Conservation (phyloP, 2,113 vertebrate genomes). For the Istiophorus platypterus region DNA sequence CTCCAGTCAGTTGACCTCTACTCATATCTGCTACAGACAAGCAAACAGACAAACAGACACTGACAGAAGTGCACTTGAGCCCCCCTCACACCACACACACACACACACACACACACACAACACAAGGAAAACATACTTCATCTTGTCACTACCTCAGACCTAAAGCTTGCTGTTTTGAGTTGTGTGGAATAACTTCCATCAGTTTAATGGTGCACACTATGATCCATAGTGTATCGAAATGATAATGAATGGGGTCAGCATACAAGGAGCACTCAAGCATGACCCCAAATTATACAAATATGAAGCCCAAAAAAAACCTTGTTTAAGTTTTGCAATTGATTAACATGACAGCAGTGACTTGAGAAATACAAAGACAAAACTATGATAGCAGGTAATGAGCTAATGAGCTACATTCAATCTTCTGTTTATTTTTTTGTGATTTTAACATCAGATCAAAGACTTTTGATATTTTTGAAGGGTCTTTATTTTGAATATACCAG, state of each 20-base stretch:
- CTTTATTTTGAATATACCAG: no score
- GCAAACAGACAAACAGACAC: constrained; percentile 37
- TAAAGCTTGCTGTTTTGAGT: neutral
- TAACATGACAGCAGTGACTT: no score
- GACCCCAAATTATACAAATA: no score
- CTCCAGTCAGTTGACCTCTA: constrained; percentile 58
- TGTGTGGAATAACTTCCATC: neutral
- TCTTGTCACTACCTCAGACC: neutral
- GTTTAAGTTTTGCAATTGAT: no score
- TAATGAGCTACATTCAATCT: neutral
- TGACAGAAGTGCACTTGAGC: constrained; percentile 22
- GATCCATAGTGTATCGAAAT: neutral
- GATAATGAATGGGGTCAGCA: no score
- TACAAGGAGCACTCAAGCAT: no score
- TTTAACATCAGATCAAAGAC: no score
- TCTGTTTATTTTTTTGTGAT: neutral
- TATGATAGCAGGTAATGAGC: neutral
- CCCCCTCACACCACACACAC: neutral
- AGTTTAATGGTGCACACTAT: no score
- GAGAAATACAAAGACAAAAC: neutral
- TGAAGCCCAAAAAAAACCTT: no score
- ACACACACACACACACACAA: constrained; percentile 13
- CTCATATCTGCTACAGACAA: constrained; percentile 37
- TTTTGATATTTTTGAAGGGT: no score
- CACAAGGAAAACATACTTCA: neutral